phyloP scores from a whole-genome alignment of 2,113 vertebrate genomes.

The Chelonoidis abingdonii region DNA sequence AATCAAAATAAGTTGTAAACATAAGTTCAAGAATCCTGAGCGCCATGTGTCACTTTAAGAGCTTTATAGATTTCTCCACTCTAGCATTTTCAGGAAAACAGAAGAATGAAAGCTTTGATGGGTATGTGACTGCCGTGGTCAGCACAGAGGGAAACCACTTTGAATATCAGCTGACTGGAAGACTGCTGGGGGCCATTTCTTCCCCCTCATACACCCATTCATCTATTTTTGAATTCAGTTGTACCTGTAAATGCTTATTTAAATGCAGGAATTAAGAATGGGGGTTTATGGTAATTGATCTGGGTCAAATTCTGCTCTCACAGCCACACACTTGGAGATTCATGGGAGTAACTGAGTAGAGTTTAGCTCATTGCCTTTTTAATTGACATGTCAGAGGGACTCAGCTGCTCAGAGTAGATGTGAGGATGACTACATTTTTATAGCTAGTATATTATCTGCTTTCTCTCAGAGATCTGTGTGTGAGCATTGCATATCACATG shows the following conservation, averaged over 20 bases:
- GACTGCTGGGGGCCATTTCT: rapidly evolving
- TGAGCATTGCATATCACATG: background rate
- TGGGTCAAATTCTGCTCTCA: background rate
- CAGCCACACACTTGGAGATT: background rate
- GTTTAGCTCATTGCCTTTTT: background rate
- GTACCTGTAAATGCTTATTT: background rate
- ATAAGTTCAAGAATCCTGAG: background rate
- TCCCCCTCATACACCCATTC: background rate
- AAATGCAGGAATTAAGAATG: rapidly evolving
- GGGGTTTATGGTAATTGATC: background rate
- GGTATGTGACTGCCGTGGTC: rapidly evolving
- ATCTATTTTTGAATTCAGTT: background rate
- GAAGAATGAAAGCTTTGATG: background rate
- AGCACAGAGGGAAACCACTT: background rate
- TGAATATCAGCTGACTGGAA: background rate
- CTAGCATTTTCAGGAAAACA: background rate
- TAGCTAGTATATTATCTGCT: background rate
- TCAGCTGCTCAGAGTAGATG: background rate
- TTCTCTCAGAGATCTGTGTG: background rate
- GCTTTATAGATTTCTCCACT: background rate
- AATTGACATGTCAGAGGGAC: background rate
- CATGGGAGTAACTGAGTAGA: background rate
- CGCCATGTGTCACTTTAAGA: background rate
- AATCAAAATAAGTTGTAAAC: background rate
- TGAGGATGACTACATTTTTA: rapidly evolving